Percentiles rank a stretch among this genome's conserved stretches.
phyloP scores from a whole-genome alignment of 1,140 invertebrate species.

The Magallana ariakensis region DNA sequence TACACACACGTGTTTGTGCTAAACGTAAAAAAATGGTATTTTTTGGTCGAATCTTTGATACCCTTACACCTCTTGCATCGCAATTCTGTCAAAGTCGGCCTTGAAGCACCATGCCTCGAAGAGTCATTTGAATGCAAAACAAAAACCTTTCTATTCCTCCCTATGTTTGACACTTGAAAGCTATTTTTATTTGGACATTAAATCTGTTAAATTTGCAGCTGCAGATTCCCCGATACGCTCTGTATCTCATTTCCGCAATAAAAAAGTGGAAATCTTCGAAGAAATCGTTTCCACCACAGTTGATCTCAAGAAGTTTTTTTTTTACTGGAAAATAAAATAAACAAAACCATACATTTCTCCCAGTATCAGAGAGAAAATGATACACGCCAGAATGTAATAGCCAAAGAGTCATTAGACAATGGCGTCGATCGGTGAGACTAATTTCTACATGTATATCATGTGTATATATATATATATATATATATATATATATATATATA shows the following conservation, averaged over 20 bases:
- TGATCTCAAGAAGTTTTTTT: conserved; percentile 9
- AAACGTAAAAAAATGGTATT: too few species aligned
- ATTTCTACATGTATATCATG: too few species aligned
- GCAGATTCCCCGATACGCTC: conserved; percentile 20
- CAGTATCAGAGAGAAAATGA: background rate
- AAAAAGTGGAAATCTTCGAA: background rate
- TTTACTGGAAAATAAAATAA: conserved; percentile 28
- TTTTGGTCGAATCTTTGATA: background rate
- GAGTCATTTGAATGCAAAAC: conserved; percentile 18
- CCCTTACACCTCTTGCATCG: background rate
- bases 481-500: too few species aligned
- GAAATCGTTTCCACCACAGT: conserved; percentile 35
- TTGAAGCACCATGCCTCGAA: background rate
- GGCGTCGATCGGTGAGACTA: too few species aligned
- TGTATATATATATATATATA: too few species aligned
- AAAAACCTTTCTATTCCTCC: conserved; percentile 11
- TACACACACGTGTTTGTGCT: too few species aligned
- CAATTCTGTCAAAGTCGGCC: conserved; percentile 14
- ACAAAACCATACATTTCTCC: conserved; percentile 1
- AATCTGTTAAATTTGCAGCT: conserved; percentile 34
- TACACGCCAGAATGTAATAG: too few species aligned
- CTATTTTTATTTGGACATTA: conserved; percentile 39
- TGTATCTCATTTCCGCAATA: conserved; percentile 33
- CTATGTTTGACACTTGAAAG: conserved; percentile 36
- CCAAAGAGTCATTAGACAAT: too few species aligned